A percentile compares a stretch with the other conserved stretches of the same genome.
Evolutionary conservation across 2,113 vertebrate species (phyloP).

Genomic region (Tylochromis polylepis): DNA sequence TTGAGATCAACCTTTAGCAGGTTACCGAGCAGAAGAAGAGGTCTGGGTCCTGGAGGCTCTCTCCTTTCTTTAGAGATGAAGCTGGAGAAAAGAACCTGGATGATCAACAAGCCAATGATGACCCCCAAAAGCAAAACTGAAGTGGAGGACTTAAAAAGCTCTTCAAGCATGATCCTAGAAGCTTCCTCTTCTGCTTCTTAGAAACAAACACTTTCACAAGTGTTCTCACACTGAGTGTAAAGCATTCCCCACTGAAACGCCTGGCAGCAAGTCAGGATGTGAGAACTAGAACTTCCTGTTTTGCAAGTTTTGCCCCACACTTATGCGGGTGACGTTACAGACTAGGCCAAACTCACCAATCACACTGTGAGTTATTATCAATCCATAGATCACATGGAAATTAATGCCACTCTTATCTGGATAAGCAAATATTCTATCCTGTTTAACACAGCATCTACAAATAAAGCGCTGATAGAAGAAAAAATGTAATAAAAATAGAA

Average conservation of each 20-base stretch:
- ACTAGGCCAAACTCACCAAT: background rate
- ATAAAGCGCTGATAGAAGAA: background rate
- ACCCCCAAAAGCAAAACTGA: background rate
- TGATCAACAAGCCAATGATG: slow-evolving; percentile 2
- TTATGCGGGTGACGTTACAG: background rate
- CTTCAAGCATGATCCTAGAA: background rate
- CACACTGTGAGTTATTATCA: background rate
- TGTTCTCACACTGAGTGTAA: background rate
- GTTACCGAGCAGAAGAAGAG: slow-evolving; percentile 63
- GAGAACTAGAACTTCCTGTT: background rate
- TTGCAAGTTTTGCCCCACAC: background rate
- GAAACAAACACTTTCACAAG: background rate
- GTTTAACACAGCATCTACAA: background rate
- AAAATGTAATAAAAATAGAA: background rate
- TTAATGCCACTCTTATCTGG: background rate
- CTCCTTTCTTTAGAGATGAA: background rate
- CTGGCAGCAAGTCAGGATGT: background rate
- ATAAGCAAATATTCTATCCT: background rate
- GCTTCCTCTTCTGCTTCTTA: background rate
- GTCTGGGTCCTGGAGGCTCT: slow-evolving; percentile 60
- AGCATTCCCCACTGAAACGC: background rate
- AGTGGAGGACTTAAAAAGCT: background rate
- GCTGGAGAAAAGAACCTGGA: slow-evolving; percentile 7
- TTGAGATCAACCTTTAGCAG: background rate
- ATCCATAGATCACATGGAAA: background rate